Evolutionary conservation across 2,113 vertebrate genomes (phyloP).

Genomic region (Struthidea cinerea): DNA sequence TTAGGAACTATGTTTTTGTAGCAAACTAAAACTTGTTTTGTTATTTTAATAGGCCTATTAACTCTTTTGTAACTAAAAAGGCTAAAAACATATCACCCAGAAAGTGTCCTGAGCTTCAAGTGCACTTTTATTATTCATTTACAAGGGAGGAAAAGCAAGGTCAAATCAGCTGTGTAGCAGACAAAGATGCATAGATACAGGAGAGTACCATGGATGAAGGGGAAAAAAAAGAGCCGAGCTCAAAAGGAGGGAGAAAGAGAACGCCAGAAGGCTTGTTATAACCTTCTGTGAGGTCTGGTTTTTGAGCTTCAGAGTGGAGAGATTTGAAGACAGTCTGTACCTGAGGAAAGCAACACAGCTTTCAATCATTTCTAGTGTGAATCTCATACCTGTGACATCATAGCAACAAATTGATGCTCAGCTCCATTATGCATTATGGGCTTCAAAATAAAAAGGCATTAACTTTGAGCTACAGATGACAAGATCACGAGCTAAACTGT

Average conservation of each 20-base stretch:
- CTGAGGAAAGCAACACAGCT: neutral
- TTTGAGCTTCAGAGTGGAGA: neutral
- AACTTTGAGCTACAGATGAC: constrained; percentile 26
- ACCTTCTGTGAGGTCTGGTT: neutral
- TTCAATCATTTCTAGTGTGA: neutral
- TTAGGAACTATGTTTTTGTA: neutral
- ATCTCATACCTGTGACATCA: neutral
- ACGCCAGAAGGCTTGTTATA: neutral
- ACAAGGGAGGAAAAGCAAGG: neutral
- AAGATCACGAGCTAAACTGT: neutral
- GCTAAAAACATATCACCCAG: neutral
- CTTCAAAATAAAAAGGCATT: neutral
- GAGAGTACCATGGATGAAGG: neutral
- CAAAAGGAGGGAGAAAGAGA: neutral
- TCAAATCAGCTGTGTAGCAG: neutral
- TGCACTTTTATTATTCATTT: neutral
- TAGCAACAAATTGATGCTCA: neutral
- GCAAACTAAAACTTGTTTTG: neutral
- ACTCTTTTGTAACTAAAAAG: neutral
- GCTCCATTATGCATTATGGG: neutral
- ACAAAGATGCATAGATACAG: neutral
- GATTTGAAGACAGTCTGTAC: neutral
- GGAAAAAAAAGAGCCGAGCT: neutral
- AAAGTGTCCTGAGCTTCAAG: neutral
- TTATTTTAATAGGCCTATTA: neutral